Conservation (phyloP, 2,888 invertebrate genomes). For the Epinotia brunnichana region DNA sequence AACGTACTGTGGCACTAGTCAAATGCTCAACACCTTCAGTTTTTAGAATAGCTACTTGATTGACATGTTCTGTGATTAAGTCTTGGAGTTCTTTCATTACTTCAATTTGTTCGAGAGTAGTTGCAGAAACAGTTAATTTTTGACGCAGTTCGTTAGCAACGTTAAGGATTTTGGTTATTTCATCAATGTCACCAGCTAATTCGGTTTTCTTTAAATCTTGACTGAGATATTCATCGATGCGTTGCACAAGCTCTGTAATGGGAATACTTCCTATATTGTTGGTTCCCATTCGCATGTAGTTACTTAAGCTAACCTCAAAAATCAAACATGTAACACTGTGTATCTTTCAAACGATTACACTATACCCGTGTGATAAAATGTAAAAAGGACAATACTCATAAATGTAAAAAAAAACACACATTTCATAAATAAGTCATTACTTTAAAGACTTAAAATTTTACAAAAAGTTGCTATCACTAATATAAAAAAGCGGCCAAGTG, state of each 20-base stretch:
- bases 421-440: too few species aligned
- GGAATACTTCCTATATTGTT: constrained; percentile 33
- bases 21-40: background rate
- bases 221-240: constrained; percentile 39
- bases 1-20: background rate
- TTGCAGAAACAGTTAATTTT: constrained; percentile 16
- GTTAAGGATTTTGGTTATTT: constrained; percentile 14
- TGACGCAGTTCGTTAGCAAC: constrained; percentile 29
- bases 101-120: constrained; percentile 16
- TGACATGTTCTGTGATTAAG: constrained; percentile 8
- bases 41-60: background rate
- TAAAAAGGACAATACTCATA: background rate
- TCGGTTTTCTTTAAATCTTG: constrained; percentile 21
- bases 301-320: constrained; percentile 8
- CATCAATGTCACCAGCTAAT: background rate
- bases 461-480: background rate
- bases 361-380: background rate
- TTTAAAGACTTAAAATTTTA: too few species aligned
- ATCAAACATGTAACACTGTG: background rate
- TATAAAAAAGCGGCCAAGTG: too few species aligned
- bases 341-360: background rate
- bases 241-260: constrained; percentile 42
- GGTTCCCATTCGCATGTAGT: constrained; percentile 25
- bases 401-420: too few species aligned
- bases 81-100: constrained; percentile 32